Conservation (phyloP, 2,888 invertebrate species). For the Amphipyra berbera region DNA sequence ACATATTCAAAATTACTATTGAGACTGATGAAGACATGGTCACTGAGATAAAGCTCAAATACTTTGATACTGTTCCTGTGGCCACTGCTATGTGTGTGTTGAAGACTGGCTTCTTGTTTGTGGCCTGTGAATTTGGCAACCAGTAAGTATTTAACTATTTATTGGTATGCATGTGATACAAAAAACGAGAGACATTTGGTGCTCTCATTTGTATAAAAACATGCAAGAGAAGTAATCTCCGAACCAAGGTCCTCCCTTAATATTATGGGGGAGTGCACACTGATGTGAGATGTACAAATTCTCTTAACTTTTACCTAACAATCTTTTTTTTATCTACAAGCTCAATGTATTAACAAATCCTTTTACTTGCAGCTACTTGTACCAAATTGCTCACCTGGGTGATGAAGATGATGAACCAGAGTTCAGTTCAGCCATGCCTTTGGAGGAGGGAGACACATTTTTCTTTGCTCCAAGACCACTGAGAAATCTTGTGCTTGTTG, state of each 20-base stretch:
- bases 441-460: slow-evolving; percentile 99
- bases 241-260: slow-evolving; percentile 91
- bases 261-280: slow-evolving; percentile 89
- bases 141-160: slow-evolving; percentile 94
- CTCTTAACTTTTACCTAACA: slow-evolving; percentile 1
- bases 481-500: slow-evolving; percentile 98
- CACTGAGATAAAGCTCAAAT: slow-evolving; percentile 99
- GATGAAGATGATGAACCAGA: slow-evolving; percentile 99
- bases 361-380: slow-evolving; percentile 93
- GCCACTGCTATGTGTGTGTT: slow-evolving; percentile 99
- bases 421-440: slow-evolving; percentile 99
- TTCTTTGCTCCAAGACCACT: slow-evolving; percentile 98
- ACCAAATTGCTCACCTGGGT: slow-evolving; percentile 99
- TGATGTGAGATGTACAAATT: slow-evolving; percentile 87
- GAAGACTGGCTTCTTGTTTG: slow-evolving; percentile 99
- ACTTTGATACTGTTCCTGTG: slow-evolving; percentile 99
- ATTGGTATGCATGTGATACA: slow-evolving; percentile 54
- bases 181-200: slow-evolving; percentile 65
- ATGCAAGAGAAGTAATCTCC: slow-evolving; percentile 87
- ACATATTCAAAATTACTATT: slow-evolving; percentile 98
- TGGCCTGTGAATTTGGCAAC: slow-evolving; percentile 99
- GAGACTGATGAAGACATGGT: slow-evolving; percentile 99
- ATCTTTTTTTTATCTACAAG: neutral
- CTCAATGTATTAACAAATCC: neutral
- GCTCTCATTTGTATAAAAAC: slow-evolving; percentile 66